Base-by-base conservation (phyloP, 2,113 vertebrate species). In the Tenrec ecaudatus region DNA sequence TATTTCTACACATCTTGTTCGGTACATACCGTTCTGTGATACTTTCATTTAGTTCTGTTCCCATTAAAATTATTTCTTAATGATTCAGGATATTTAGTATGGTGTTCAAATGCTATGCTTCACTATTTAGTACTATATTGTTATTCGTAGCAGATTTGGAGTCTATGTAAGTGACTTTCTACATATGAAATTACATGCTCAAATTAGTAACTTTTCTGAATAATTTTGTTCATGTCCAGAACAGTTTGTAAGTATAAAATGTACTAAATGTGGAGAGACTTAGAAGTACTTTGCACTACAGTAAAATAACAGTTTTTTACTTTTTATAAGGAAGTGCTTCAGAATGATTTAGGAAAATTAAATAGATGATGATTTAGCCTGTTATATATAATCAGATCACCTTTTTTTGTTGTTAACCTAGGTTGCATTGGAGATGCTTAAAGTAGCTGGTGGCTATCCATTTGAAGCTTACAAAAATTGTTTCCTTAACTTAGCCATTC, bases 401-500 rank as follows among this genome's bases (percentile, higher is more conserved):
- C 27, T 94, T 95, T 36, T 95, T 40, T 97, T 95, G 40, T 40
- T 40, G 7, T n/a, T 95, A 88, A 53, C 92, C 23, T 96, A 99
- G 99, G 99, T 99, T 97, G 98, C 99, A 14, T 89, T 99, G 93
- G 99, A 99, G 97, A 96, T 99, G 96, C 98, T 99, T 77, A 99
- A 99, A 97, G 98, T 99, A 87, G 98, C 98, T 75, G 99, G 98
- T 94, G 98, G 98, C 73, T 98, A 98, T 83, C 97, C 98, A 38
- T 99, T 99, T 97, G 98, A 99, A 93, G 99, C 98, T 3, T 99
- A 99, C 95, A 99, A 98, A 97, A 99, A 99, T 98, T 99, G 99
- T 97, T 99, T 99, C 97, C 98, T 99, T 89, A 99, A 99, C 96
- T 97, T 99, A 97, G 99, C 99, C 95, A 99, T 99, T 98, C 99